Evolutionary conservation across 2,888 invertebrate genomes (phyloP).

Genomic region (Lasioglossum pauxillum): DNA sequence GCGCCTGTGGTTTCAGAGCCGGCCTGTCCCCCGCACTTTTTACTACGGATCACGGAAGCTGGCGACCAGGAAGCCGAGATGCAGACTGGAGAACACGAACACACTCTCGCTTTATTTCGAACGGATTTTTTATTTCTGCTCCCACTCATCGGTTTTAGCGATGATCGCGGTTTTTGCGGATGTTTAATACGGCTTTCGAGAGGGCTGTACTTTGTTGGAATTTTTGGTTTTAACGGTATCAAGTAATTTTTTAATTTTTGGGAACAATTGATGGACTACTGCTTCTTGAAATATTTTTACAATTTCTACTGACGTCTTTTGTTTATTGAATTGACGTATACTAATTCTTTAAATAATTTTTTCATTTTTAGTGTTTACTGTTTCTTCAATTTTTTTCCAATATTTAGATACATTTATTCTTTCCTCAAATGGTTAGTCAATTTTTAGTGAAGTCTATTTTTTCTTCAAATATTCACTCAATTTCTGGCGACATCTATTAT

Average conservation of each 20-base stretch:
- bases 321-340: not conserved
- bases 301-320: not conserved
- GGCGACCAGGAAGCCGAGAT: conserved; percentile 3
- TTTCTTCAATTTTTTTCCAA: not conserved
- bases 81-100: not conserved
- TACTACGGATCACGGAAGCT: conserved; percentile 7
- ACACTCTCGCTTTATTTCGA: not conserved
- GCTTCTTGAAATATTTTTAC: not conserved
- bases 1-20: not conserved
- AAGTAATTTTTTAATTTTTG: too few species aligned
- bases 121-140: not conserved
- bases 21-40: not conserved
- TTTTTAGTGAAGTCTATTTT: not conserved
- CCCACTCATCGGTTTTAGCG: not conserved
- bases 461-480: not conserved
- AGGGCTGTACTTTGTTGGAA: not conserved
- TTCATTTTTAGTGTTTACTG: not conserved
- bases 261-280: not conserved
- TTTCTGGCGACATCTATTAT: not conserved
- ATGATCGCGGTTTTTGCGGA: not conserved
- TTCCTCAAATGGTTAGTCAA: too few species aligned
- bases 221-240: not conserved
- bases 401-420: not conserved
- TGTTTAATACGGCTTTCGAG: not conserved
- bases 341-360: not conserved